Percentiles rank a stretch among this genome's conserved stretches.
These are phyloP conservation scores for Drosophila colorata DNA, from an alignment of 2,888 invertebrate genomes.

Conservation along the genomic window DNA sequence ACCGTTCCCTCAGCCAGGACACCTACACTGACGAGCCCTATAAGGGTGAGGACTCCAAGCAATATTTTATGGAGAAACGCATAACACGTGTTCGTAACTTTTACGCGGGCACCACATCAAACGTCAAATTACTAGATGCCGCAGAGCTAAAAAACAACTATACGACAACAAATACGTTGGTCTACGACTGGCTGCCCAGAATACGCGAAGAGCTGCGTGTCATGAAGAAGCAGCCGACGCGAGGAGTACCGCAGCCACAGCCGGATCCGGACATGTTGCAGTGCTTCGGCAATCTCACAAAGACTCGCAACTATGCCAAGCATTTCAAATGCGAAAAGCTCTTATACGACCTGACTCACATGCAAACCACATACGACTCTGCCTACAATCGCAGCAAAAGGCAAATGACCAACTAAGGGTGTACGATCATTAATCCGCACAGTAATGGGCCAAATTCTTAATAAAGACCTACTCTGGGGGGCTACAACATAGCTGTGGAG, in stretches of 20 bases:
- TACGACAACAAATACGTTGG: conserved; percentile 58
- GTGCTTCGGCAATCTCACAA: conserved; percentile 56
- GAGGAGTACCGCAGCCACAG: not conserved
- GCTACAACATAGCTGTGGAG: conserved; percentile 32
- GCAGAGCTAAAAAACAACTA: conserved; percentile 31
- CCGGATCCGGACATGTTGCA: conserved; percentile 40
- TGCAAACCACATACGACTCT: conserved; percentile 42
- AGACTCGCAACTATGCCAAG: conserved; percentile 19
- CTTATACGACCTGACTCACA: not conserved
- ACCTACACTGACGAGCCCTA: conserved; percentile 28
- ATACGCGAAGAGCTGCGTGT: not conserved
- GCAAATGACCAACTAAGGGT: not conserved
- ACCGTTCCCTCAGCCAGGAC: conserved; percentile 47
- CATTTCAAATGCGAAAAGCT: conserved; percentile 1
- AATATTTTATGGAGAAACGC: conserved; percentile 29
- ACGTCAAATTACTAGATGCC: conserved; percentile 21
- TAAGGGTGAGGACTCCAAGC: not conserved
- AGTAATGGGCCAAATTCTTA: not conserved
- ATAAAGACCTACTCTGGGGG: conserved; percentile 10
- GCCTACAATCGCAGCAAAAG: conserved; percentile 9
- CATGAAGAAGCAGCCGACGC: rapidly evolving
- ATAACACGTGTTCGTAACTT: conserved; percentile 38
- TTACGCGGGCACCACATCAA: conserved; percentile 15
- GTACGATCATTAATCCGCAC: not conserved
- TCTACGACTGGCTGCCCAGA: conserved; percentile 49